These are phyloP conservation scores for Pyrrhopygopsis socrates DNA, from an alignment of 2,888 invertebrate genomes.

Conservation along the genomic window DNA sequence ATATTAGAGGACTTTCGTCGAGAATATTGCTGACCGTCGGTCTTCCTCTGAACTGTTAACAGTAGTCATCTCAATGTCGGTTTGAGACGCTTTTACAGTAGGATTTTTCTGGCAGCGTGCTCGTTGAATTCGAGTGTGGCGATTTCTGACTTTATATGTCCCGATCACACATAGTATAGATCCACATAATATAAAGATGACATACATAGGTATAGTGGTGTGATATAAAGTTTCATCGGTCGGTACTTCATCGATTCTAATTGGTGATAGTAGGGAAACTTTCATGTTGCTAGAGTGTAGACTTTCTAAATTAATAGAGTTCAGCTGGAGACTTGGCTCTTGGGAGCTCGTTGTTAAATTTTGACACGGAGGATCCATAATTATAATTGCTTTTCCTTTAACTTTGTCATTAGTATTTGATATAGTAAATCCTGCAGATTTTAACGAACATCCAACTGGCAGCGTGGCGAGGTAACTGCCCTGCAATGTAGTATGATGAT, in stretches of 20 bases:
- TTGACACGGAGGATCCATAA: neutral
- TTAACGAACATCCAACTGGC: conserved; percentile 45
- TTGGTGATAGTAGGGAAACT: neutral
- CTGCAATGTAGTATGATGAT: conserved; percentile 6
- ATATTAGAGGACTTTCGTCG: conserved; percentile 44
- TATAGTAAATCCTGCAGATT: conserved; percentile 43
- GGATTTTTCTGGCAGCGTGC: neutral
- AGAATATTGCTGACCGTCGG: conserved; percentile 36
- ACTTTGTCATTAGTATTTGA: too few relatives aligned
- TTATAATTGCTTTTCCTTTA: too few relatives aligned
- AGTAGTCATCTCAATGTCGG: too few relatives aligned
- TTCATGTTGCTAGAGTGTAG: conserved; percentile 8
- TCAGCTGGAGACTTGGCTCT: neutral
- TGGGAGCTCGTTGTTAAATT: neutral
- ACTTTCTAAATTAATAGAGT: neutral
- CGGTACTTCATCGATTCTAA: neutral
- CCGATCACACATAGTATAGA: too few relatives aligned
- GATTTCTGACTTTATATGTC: too few relatives aligned
- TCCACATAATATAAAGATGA: neutral
- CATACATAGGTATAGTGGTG: neutral
- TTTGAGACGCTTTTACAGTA: too few relatives aligned
- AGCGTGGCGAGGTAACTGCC: conserved; percentile 69
- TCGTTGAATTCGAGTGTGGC: too few relatives aligned
- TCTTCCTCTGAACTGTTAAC: neutral
- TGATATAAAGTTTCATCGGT: conserved; percentile 8